Conservation (phyloP, 2,113 vertebrate genomes). For the Nesoenas mayeri region DNA sequence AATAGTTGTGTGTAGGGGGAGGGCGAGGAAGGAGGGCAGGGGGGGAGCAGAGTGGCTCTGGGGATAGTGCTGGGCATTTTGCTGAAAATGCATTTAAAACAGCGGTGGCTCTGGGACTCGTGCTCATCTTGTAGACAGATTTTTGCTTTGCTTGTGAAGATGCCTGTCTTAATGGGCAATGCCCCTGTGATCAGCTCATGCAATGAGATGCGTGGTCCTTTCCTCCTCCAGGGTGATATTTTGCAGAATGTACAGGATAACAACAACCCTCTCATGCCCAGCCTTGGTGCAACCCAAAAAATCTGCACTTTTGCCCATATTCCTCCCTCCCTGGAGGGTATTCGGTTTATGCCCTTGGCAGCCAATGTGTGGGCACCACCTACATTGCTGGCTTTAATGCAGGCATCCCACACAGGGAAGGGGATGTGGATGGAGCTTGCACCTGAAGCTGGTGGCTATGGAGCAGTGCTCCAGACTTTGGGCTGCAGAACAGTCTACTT, state of each 20-base stretch:
- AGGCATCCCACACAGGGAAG: rapidly evolving
- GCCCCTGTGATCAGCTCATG: not conserved
- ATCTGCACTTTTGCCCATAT: not conserved
- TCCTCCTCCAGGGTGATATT: not conserved
- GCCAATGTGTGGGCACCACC: not conserved
- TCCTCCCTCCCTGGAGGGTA: not conserved
- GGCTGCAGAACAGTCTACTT: not conserved
- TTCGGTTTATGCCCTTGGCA: rapidly evolving
- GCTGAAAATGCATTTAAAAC: not conserved
- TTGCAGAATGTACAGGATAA: not conserved
- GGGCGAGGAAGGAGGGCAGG: not conserved
- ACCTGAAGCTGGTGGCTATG: not conserved
- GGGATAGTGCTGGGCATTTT: not conserved
- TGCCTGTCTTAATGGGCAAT: not conserved
- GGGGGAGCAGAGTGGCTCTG: not conserved
- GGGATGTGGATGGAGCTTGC: not conserved
- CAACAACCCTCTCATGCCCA: rapidly evolving
- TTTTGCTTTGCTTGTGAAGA: not conserved
- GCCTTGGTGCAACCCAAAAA: not conserved
- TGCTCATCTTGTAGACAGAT: not conserved
- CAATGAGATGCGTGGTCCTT: rapidly evolving
- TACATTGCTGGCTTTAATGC: not conserved
- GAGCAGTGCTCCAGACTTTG: rapidly evolving
- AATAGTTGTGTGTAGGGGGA: conserved; percentile 70
- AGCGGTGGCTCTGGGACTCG: not conserved